A percentile compares a stretch with the other conserved stretches of the same genome.
Evolutionary conservation across 2,113 vertebrate species (phyloP).

Genomic region (Microcebus murinus): DNA sequence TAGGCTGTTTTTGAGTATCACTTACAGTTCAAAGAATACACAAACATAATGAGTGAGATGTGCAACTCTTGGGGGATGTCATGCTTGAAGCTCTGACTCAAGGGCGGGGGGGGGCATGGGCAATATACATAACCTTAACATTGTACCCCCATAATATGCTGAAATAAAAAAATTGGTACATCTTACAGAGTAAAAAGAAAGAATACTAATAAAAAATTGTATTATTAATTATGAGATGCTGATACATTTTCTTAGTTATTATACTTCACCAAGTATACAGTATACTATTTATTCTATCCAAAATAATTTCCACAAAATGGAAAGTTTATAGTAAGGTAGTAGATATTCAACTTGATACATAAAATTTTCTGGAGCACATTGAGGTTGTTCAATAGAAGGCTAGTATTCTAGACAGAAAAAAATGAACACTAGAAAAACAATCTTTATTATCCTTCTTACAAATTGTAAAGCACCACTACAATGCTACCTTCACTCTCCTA

Average conservation of each 20-base stretch:
- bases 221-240: neutral
- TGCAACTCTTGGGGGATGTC: too few species aligned
- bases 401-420: neutral
- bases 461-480: neutral
- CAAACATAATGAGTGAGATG: too few species aligned
- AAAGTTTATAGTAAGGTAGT: neutral
- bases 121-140: too few species aligned
- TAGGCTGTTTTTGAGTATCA: neutral
- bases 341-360: neutral
- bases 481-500: neutral
- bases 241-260: neutral
- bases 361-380: neutral
- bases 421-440: neutral
- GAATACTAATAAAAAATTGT: neutral
- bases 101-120: too few species aligned
- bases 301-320: neutral
- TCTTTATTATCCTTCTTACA: neutral
- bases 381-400: neutral
- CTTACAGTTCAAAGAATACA: neutral
- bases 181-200: neutral
- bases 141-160: too few species aligned
- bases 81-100: too few species aligned
- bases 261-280: neutral
- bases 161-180: too few species aligned
- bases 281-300: neutral